phyloP scores from a whole-genome alignment of 2,888 invertebrate genomes.

The Andrena camellia region DNA sequence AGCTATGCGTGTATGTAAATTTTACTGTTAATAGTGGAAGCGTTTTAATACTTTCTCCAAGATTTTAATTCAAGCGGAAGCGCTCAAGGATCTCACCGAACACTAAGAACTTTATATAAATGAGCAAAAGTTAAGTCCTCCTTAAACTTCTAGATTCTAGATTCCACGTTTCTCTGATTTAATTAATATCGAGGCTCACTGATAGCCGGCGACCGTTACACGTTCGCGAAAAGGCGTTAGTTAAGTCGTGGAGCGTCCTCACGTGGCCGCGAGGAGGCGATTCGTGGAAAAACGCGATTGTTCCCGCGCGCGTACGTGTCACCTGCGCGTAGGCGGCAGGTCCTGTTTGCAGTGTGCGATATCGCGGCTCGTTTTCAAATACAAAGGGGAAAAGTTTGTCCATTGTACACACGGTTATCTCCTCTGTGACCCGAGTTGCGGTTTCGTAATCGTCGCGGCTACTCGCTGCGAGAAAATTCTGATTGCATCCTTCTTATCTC shows the following conservation, averaged over 20 bases:
- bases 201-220: conserved; percentile 64
- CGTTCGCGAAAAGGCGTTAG: conserved; percentile 56
- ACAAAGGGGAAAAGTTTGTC: conserved; percentile 67
- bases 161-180: conserved; percentile 28
- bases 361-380: conserved; percentile 60
- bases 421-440: conserved; percentile 13
- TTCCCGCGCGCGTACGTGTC: conserved; percentile 25
- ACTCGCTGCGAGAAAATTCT: background rate
- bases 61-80: no score
- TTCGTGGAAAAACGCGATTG: conserved; percentile 47
- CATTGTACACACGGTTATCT: conserved; percentile 65
- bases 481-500: background rate
- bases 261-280: conserved; percentile 34
- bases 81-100: no score
- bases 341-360: conserved; percentile 51
- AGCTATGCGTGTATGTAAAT: no score
- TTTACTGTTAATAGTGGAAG: no score
- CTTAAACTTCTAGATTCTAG: background rate
- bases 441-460: conserved; percentile 65
- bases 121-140: no score
- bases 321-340: conserved; percentile 20
- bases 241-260: conserved; percentile 65
- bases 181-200: conserved; percentile 58
- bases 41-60: no score
- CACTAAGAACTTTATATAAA: no score